Percentiles rank a stretch among this genome's conserved stretches.
These are phyloP conservation scores for Aplodontia rufa DNA, from an alignment of 2,113 vertebrate genomes.

Conservation along the genomic window DNA sequence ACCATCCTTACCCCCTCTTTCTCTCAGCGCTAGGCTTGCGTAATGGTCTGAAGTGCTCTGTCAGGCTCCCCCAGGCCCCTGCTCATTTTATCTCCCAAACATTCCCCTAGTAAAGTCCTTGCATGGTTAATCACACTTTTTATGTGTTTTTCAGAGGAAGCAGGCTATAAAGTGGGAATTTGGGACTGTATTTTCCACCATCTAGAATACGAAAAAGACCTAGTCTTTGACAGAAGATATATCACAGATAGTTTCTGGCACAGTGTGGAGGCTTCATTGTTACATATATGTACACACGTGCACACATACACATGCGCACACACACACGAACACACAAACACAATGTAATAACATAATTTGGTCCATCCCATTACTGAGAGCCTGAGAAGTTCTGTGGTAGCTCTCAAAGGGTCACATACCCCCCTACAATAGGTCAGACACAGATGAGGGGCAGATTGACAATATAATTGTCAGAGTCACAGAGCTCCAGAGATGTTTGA, in stretches of 20 bases:
- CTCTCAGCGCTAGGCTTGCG: not conserved
- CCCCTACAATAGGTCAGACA: not conserved
- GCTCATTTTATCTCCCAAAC: not conserved
- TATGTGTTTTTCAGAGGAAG: not conserved
- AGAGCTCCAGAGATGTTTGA: not conserved
- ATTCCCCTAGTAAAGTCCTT: not conserved
- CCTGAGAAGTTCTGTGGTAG: not conserved
- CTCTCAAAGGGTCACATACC: not conserved
- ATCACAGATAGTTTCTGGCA: not conserved
- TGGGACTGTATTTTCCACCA: not conserved
- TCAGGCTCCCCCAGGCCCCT: not conserved
- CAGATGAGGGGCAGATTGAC: not conserved
- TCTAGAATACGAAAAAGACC: not conserved
- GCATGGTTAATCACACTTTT: not conserved
- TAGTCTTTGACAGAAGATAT: not conserved
- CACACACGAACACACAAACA: no score
- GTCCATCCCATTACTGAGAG: not conserved
- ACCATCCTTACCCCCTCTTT: not conserved
- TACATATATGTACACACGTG: no score
- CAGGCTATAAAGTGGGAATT: not conserved
- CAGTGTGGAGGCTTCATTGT: not conserved
- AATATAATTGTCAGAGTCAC: not conserved
- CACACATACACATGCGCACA: no score
- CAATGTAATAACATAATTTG: no score
- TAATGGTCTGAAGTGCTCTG: not conserved